These are phyloP conservation scores for Platyrinchus mystaceus DNA, from an alignment of 2,797 vertebrate species.

Conservation along the genomic window DNA sequence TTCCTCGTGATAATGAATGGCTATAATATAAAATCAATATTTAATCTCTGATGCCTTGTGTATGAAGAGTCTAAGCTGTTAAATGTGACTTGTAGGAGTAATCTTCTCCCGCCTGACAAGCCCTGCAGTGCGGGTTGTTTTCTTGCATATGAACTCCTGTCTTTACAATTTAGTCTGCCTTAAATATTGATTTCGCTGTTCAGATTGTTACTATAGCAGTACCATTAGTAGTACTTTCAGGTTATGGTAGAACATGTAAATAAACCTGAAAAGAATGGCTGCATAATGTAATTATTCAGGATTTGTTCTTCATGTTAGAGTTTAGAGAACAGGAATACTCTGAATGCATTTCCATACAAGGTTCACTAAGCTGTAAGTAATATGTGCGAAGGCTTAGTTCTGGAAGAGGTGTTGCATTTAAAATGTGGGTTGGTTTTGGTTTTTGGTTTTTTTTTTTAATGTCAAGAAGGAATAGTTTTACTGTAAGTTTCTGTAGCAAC, in stretches of 20 bases:
- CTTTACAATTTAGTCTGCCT: background rate
- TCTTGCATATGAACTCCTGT: background rate
- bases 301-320: background rate
- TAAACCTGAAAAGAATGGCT: background rate
- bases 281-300: background rate
- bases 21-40: constrained; percentile 60
- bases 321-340: background rate
- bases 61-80: background rate
- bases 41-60: background rate
- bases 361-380: background rate
- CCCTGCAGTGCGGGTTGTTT: background rate
- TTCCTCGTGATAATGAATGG: constrained; percentile 16
- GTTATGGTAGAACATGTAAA: background rate
- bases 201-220: background rate
- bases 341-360: background rate
- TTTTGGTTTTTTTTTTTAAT: background rate
- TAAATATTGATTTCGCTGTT: background rate
- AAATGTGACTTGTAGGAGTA: background rate
- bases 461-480: background rate
- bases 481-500: background rate
- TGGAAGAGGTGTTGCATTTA: background rate
- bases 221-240: background rate
- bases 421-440: background rate
- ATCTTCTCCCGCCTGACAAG: background rate
- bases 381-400: background rate